A percentile compares a stretch with the other conserved stretches of the same genome.
Evolutionary conservation across 2,797 vertebrate genomes (phyloP).

Genomic region (Sylvia borin): DNA sequence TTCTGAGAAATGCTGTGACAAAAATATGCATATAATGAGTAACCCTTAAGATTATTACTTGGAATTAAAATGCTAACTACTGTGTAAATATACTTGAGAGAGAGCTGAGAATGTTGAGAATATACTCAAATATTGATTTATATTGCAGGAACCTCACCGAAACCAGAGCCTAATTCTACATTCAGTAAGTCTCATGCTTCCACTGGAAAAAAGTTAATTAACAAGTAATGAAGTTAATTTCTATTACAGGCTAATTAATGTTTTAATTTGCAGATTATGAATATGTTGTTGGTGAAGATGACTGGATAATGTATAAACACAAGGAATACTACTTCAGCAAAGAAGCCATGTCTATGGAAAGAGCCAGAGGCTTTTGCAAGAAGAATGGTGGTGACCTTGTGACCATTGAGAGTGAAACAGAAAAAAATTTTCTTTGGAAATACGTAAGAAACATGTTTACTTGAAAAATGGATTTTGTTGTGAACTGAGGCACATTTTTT

Average conservation of each 20-base stretch:
- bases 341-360: conserved; percentile 81
- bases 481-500: neutral
- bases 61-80: neutral
- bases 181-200: conserved; percentile 71
- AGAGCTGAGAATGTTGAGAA: neutral
- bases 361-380: conserved; percentile 84
- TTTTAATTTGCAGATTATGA: conserved; percentile 74
- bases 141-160: conserved; percentile 81
- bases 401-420: conserved; percentile 82
- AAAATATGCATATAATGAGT: neutral
- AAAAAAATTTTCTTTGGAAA: conserved; percentile 91
- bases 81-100: neutral
- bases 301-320: conserved; percentile 86
- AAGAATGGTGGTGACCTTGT: conserved; percentile 85
- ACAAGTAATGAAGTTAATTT: neutral
- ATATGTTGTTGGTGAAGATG: conserved; percentile 76
- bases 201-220: neutral
- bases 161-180: conserved; percentile 78
- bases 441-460: conserved; percentile 77
- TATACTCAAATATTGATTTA: neutral
- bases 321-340: conserved; percentile 89
- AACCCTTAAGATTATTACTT: neutral
- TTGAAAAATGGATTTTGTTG: neutral
- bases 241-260: neutral
- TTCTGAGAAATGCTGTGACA: neutral